Evolutionary conservation across 2,888 invertebrate genomes (phyloP), one percentile per base, ranked within the genome.

Genomic region (Siphlonurus alternatus): DNA sequence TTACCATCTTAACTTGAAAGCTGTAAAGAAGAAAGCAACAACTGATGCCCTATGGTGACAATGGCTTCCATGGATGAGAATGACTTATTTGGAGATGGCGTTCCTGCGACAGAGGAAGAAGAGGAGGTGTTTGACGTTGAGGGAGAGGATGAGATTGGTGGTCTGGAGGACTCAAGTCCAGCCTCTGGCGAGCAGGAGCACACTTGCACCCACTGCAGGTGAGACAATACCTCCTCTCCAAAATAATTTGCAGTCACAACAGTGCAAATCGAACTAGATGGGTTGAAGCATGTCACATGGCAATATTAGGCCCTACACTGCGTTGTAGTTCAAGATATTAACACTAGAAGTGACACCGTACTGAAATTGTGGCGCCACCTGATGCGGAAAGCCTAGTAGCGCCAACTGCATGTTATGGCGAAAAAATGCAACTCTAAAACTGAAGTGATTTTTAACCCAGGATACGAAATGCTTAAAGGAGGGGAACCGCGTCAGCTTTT

Each of bases 171-270:
- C 69, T 70, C 74, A 54, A 73, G 75, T 64, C 71, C 74, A 24
- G 61, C 64, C 15, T 71, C 71, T 61, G 77, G 75, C 69, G 75
- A 72, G 15, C 78, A 80, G 73, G 81, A 83, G 69, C 82, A 82
- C 75, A 80, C 80, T 73, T 84, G 84, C 77, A 82, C 80, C 74
- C 79, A 83, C 71, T 84, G 84, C 83, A 63, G 54, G 61, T 64
- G 53, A 18, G 61, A 25, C 1, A 2, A 18, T 1, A n/a, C n/a
- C 0, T 1, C 23, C 1, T 62, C 0, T 1, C 19, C 5, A 38
- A n/a, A 20, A 23, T 61, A 24, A 1, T 1, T 2, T 19, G 2
- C 22, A 25, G 18, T 2, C 2, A 25, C 53, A 7, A 2, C 56
- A 7, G n/a, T 7, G 23, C 3, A 22, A 53, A 23, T 62, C 5